Conservation (phyloP, 2,113 vertebrate species). For the Macrotus californicus region DNA sequence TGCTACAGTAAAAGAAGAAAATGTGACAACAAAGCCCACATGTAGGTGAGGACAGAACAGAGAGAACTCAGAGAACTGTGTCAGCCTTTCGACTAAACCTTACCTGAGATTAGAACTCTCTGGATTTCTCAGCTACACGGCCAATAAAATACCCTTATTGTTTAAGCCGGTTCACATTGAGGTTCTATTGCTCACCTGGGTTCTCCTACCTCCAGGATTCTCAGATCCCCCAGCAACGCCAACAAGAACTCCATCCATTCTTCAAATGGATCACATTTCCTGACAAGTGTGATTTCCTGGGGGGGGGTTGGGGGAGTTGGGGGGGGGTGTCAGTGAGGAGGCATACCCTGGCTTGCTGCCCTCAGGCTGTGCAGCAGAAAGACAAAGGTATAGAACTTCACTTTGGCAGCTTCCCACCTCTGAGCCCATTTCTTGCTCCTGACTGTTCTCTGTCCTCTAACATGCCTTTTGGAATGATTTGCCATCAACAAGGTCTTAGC, state of each 20-base stretch:
- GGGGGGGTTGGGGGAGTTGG: background rate
- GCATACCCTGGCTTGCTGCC: background rate
- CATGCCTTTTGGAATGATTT: background rate
- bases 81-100: background rate
- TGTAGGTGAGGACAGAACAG: background rate
- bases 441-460: background rate
- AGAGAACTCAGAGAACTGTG: background rate
- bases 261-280: conserved; percentile 16
- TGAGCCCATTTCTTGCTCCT: background rate
- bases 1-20: background rate
- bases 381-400: background rate
- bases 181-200: background rate
- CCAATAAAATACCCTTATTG: background rate
- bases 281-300: background rate
- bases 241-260: conserved; percentile 18
- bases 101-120: background rate
- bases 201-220: background rate
- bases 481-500: background rate
- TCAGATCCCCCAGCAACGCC: background rate
- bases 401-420: background rate
- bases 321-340: background rate
- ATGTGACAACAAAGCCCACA: background rate
- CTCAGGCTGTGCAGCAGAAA: background rate
- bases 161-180: background rate
- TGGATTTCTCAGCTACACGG: background rate